These are phyloP conservation scores for Drosophila malerkotliana DNA, from an alignment of 1,140 invertebrate species.

Conservation along the genomic window DNA sequence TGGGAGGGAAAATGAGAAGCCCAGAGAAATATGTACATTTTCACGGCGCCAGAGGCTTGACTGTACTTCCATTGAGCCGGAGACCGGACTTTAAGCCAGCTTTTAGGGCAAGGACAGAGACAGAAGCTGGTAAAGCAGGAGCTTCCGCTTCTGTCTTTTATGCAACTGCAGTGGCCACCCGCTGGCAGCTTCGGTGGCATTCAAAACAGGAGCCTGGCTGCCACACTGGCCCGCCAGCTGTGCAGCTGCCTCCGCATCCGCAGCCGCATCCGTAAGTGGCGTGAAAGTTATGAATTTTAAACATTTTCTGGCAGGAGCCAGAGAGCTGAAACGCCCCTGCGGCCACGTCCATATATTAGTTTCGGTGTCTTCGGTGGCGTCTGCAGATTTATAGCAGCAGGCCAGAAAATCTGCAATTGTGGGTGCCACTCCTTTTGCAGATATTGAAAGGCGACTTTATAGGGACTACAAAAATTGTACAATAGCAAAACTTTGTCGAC, in stretches of 20 bases:
- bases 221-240: slow-evolving; percentile 63
- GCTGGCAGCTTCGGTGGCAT: slow-evolving; percentile 65
- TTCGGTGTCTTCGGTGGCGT: slow-evolving; percentile 58
- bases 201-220: slow-evolving; percentile 70
- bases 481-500: slow-evolving; percentile 23
- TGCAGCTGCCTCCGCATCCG: slow-evolving; percentile 53
- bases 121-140: slow-evolving; percentile 58
- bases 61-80: slow-evolving; percentile 25
- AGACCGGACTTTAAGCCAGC: slow-evolving; percentile 39
- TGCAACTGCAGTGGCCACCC: slow-evolving; percentile 79
- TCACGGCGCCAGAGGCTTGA: not conserved
- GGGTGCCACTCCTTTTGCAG: slow-evolving; percentile 25
- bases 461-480: slow-evolving; percentile 26
- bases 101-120: slow-evolving; percentile 23
- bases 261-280: slow-evolving; percentile 57
- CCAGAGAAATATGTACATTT: not conserved
- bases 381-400: slow-evolving; percentile 70
- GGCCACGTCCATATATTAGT: slow-evolving; percentile 44
- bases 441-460: slow-evolving; percentile 48
- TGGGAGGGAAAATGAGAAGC: not conserved
- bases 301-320: slow-evolving; percentile 64
- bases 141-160: slow-evolving; percentile 77
- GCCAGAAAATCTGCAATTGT: slow-evolving; percentile 50
- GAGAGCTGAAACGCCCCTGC: slow-evolving; percentile 54
- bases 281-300: slow-evolving; percentile 82